Evolutionary conservation across 2,113 vertebrate species (phyloP).

Genomic region (Struthidea cinerea): DNA sequence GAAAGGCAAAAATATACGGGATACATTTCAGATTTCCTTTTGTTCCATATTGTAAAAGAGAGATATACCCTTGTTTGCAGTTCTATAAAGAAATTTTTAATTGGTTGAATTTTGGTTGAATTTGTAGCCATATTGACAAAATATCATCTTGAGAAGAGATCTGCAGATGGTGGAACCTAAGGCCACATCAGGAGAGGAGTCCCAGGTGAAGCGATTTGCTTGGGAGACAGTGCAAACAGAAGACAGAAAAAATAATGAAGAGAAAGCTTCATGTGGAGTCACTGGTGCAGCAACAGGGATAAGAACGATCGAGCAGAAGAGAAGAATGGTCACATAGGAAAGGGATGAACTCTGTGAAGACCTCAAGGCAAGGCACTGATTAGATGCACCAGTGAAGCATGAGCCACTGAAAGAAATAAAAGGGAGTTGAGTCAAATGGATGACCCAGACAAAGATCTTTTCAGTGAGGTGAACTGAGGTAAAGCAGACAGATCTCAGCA

Average conservation of each 20-base stretch:
- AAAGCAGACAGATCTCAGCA: not conserved
- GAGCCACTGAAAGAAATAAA: not conserved
- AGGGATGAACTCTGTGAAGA: not conserved
- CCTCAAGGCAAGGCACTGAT: constrained; percentile 12
- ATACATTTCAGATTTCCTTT: not conserved
- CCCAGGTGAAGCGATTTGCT: not conserved
- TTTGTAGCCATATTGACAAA: not conserved
- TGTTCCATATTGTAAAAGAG: not conserved
- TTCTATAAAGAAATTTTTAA: not conserved
- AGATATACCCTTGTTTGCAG: not conserved
- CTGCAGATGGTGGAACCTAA: not conserved
- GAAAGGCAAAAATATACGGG: not conserved
- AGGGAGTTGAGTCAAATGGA: not conserved
- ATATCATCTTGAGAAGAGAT: not conserved
- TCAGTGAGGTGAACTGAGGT: not conserved
- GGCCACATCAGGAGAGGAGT: not conserved
- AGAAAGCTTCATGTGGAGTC: not conserved
- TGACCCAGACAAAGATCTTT: not conserved
- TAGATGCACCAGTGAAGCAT: not conserved
- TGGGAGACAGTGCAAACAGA: not conserved
- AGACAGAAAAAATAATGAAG: not conserved
- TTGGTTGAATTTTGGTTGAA: not conserved
- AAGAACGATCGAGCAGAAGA: not conserved
- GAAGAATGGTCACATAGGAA: not conserved
- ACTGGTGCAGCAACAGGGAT: not conserved